phyloP scores from a whole-genome alignment of 2,113 vertebrate species.

The Axis porcinus region DNA sequence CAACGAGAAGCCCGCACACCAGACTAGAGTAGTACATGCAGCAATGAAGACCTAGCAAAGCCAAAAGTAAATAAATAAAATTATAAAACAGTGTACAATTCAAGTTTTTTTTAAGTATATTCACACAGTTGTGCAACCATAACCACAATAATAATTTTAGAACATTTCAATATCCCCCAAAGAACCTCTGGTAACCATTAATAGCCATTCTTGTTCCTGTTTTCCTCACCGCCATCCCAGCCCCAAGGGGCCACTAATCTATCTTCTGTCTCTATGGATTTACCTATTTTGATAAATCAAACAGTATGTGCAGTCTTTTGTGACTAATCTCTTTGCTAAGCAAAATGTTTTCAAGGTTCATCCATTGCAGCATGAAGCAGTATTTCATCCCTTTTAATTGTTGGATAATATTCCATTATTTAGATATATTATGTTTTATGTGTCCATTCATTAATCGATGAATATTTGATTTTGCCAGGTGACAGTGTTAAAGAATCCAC shows the following conservation, averaged over 20 bases:
- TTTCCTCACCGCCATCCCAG: background rate
- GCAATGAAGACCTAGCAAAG: background rate
- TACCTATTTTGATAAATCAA: background rate
- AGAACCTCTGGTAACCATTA: background rate
- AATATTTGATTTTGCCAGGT: background rate
- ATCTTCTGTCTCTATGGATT: background rate
- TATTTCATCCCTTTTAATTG: background rate
- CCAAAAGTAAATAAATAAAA: background rate
- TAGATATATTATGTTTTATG: background rate
- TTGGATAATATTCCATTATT: background rate
- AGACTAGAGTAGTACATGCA: fast-evolving
- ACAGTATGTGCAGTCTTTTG: background rate
- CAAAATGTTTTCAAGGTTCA: background rate
- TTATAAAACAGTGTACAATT: background rate
- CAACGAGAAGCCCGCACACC: fast-evolving
- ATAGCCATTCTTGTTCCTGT: background rate
- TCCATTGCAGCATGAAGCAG: background rate
- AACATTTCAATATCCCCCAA: background rate
- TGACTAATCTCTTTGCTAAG: background rate
- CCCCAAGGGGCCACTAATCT: background rate
- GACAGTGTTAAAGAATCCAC: background rate
- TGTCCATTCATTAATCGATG: background rate
- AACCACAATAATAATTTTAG: background rate
- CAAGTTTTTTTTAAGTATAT: background rate
- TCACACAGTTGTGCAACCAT: background rate